Base-by-base conservation (phyloP, 2,113 vertebrate genomes). In the Vidua macroura region DNA sequence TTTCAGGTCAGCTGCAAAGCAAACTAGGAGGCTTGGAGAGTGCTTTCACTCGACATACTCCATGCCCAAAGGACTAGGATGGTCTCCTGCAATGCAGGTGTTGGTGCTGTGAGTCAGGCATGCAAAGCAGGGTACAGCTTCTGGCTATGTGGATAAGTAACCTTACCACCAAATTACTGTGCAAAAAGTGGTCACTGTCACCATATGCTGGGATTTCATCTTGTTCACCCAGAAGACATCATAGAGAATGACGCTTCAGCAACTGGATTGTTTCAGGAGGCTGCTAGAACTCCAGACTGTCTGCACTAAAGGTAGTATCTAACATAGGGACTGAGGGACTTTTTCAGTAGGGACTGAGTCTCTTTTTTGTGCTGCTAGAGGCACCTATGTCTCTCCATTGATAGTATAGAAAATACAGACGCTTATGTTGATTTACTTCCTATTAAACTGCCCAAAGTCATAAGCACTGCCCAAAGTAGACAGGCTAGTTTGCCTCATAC, bases 301-400 rank as follows among this genome's bases (percentile, higher is more conserved):
- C 43, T 56, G 41, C 20, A 23, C 19, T 13, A 11, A 72, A 76
- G 46, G 31, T 39, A 52, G 3, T 33, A 58, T 33, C 44, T 76
- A 30, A 66, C 27, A 48, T 13, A 48, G 4, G 15, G 19, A 60
- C 35, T n/a, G 51, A 77, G 44, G 41, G 12, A 41, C 41, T 41
- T 41, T 41, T 41, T 41, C 0, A 0, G 13, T 17, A 48, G 4
- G 17, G 22, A 60, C 39, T 31, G 51, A 77, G 44, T n/a, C 25
- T 58, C 18, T 77, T 73, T 66, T 33, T 53, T 1, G 0, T 24
- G 24, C 24, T 53, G 20, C 48, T 70, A 58, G 22, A 73, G 11
- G 16, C 20, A 55, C 43, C 16, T 23, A 0, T 24, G 13, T 53
- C 19, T 64, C 58, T 86, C 33, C 28, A 27, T 1, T 74, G 41